These are phyloP conservation scores for Oreochromis grahami DNA, from an alignment of 2,797 vertebrate genomes.

Conservation along the genomic window DNA sequence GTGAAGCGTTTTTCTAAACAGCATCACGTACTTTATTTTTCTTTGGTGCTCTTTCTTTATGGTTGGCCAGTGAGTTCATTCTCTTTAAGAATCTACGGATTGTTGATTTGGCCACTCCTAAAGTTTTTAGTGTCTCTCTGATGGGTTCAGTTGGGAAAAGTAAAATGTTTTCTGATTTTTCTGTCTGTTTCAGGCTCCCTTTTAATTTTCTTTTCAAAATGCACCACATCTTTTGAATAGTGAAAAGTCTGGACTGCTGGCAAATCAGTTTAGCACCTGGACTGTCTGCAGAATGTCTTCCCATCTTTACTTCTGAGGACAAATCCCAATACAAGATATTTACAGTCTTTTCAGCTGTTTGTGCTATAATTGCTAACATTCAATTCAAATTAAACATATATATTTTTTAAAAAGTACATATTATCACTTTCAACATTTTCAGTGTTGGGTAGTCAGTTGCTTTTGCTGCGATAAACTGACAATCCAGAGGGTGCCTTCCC, in stretches of 20 bases:
- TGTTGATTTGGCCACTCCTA: not conserved
- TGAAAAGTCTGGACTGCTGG: not conserved
- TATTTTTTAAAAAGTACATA: not conserved
- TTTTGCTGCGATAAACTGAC: not conserved
- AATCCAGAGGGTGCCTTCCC: not conserved
- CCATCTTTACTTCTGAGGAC: not conserved
- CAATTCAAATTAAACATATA: not conserved
- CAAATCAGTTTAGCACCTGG: not conserved
- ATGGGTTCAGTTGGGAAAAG: not conserved
- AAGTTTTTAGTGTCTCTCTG: not conserved
- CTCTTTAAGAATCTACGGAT: not conserved
- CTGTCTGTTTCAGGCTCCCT: not conserved
- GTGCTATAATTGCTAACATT: not conserved
- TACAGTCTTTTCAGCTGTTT: not conserved
- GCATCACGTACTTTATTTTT: not conserved
- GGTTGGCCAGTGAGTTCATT: not conserved
- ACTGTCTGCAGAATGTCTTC: not conserved
- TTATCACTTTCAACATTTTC: not conserved
- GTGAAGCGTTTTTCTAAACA: not conserved
- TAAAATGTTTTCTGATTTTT: not conserved
- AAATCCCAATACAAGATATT: not conserved
- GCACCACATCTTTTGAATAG: not conserved
- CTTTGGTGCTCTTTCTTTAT: not conserved
- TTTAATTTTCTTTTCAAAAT: not conserved
- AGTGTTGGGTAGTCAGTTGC: not conserved